These are phyloP conservation scores for Nesoenas mayeri DNA, from an alignment of 2,113 vertebrate genomes.

Conservation along the genomic window DNA sequence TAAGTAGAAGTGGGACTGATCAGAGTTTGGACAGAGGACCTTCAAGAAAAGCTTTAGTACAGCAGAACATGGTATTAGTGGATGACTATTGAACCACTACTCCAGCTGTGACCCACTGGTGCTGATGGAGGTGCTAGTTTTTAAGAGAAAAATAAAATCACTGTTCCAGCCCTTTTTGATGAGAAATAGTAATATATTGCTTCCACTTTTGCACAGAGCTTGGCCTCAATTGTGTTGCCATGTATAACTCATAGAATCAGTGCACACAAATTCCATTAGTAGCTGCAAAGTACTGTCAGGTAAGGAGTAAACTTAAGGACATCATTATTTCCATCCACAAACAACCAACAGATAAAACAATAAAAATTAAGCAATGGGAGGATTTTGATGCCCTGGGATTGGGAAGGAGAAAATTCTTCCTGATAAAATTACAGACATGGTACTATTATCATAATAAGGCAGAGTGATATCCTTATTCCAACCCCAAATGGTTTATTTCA, in stretches of 20 bases:
- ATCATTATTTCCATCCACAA: background rate
- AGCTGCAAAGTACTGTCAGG: background rate
- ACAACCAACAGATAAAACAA: background rate
- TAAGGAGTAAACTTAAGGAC: background rate
- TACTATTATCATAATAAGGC: background rate
- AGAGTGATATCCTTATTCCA: conserved; percentile 7
- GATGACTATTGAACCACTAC: background rate
- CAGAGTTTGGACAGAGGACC: background rate
- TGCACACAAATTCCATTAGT: background rate
- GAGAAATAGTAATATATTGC: background rate
- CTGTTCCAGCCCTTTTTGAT: background rate
- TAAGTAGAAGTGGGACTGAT: background rate
- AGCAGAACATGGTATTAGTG: background rate
- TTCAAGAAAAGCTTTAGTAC: background rate
- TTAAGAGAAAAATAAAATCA: background rate
- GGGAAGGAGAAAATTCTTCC: background rate
- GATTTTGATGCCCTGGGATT: background rate
- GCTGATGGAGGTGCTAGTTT: background rate
- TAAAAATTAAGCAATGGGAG: background rate
- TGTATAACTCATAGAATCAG: background rate
- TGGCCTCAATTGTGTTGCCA: background rate
- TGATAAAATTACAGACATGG: background rate
- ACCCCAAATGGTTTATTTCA: conserved; percentile 6
- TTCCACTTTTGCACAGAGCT: background rate
- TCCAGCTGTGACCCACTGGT: background rate